Percentiles rank a stretch among this genome's conserved stretches.
Conservation (phyloP, 2,888 invertebrate species). For the Ophion ventricosus region DNA sequence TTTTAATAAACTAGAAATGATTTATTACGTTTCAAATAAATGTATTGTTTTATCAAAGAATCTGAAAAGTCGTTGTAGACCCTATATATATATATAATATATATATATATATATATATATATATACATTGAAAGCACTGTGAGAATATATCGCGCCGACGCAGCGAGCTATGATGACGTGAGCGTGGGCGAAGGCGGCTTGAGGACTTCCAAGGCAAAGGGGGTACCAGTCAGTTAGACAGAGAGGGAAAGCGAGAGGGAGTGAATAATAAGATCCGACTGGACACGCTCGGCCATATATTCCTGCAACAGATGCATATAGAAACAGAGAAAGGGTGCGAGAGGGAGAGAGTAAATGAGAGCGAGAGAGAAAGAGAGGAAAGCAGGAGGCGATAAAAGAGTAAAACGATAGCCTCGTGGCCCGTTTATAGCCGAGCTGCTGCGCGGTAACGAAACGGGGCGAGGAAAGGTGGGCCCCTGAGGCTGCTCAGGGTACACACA, state of each 20-base stretch:
- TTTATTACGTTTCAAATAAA: not conserved
- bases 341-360: constrained; percentile 15
- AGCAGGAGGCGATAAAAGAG: constrained; percentile 2
- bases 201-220: constrained; percentile 55
- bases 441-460: constrained; percentile 52
- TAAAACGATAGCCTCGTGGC: constrained; percentile 51
- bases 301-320: constrained; percentile 25
- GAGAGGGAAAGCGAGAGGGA: constrained; percentile 8
- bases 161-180: constrained; percentile 59
- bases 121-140: constrained; percentile 32
- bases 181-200: constrained; percentile 58
- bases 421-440: constrained; percentile 51
- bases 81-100: not conserved
- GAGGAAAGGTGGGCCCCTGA: constrained; percentile 63
- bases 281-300: constrained; percentile 27
- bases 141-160: constrained; percentile 48
- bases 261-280: constrained; percentile 39
- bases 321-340: not conserved
- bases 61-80: not conserved
- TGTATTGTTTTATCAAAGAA: not conserved
- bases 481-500: constrained; percentile 52
- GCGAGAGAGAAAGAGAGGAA: not conserved
- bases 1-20: not conserved
- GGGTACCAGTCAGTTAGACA: constrained; percentile 43
- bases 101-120: too few relatives aligned